phyloP scores from a whole-genome alignment of 92 coral and sea anemone species.

The Zoanthus sansibaricus region DNA sequence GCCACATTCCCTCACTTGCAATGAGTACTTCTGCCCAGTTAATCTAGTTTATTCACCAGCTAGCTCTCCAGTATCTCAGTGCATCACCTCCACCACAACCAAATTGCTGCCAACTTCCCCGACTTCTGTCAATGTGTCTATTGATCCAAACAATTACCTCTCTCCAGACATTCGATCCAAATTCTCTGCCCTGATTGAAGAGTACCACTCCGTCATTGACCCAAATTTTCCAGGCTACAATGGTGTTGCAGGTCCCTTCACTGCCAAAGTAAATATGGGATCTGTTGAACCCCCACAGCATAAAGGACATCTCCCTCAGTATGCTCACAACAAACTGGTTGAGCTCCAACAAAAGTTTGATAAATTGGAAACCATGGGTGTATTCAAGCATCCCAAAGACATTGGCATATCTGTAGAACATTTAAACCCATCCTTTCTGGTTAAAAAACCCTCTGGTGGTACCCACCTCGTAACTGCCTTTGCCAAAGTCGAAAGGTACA shows the following conservation, averaged over 20 bases:
- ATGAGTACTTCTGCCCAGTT: not conserved
- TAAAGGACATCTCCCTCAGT: not conserved
- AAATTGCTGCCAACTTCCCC: not conserved
- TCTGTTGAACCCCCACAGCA: slow-evolving; percentile 58
- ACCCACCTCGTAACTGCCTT: too few species aligned
- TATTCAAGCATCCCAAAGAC: not conserved
- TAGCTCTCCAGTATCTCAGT: not conserved
- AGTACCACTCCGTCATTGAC: slow-evolving; percentile 28
- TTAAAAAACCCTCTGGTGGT: too few species aligned
- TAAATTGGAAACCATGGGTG: slow-evolving; percentile 37
- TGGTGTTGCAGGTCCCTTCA: not conserved
- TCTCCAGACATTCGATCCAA: not conserved
- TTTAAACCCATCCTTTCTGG: too few species aligned
- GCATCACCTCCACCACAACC: not conserved
- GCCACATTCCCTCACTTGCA: not conserved
- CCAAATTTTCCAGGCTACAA: slow-evolving; percentile 28
- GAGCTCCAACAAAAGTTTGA: slow-evolving; percentile 28
- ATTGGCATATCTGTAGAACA: not conserved
- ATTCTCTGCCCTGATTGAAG: slow-evolving; percentile 6
- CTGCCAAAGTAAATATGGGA: slow-evolving; percentile 24
- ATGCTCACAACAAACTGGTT: slow-evolving; percentile 26
- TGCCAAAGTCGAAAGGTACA: not conserved
- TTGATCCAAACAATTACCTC: slow-evolving; percentile 13
- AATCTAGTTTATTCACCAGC: too few species aligned
- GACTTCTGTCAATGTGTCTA: slow-evolving; percentile 18